These are phyloP conservation scores for Centropus bengalensis DNA, from an alignment of 2,113 vertebrate genomes.

Conservation along the genomic window DNA sequence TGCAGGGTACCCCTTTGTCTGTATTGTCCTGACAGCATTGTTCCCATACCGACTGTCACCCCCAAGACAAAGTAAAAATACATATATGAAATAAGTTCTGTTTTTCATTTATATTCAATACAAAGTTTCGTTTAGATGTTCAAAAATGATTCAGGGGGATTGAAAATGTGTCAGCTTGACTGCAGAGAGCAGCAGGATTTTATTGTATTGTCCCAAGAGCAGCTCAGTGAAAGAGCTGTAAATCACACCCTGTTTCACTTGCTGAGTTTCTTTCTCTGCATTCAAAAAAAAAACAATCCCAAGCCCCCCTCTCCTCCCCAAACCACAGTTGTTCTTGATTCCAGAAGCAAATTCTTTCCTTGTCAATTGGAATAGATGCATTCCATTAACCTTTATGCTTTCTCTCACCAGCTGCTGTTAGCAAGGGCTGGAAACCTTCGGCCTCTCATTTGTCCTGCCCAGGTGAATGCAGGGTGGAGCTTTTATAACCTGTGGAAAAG, in stretches of 20 bases:
- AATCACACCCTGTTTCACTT: not conserved
- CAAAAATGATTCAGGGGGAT: not conserved
- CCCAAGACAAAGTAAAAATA: not conserved
- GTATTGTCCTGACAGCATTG: not conserved
- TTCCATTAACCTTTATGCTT: fast-evolving
- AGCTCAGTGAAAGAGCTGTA: not conserved
- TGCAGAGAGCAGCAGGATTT: not conserved
- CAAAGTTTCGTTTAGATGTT: not conserved
- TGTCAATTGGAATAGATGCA: not conserved
- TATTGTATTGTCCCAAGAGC: not conserved
- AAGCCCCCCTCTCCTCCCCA: not conserved
- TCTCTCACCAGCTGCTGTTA: not conserved
- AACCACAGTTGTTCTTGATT: fast-evolving
- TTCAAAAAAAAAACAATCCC: not conserved
- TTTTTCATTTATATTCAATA: not conserved
- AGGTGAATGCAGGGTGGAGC: not conserved
- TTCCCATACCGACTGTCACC: not conserved
- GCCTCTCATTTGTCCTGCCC: not conserved
- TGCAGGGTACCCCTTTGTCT: fast-evolving
- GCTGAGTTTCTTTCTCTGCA: not conserved
- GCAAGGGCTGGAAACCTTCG: not conserved
- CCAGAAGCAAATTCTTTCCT: not conserved
- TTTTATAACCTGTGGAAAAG: fast-evolving
- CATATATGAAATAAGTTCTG: not conserved
- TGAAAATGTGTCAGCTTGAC: not conserved